phyloP scores from a whole-genome alignment of 2,113 vertebrate species.

The Ondatra zibethicus region DNA sequence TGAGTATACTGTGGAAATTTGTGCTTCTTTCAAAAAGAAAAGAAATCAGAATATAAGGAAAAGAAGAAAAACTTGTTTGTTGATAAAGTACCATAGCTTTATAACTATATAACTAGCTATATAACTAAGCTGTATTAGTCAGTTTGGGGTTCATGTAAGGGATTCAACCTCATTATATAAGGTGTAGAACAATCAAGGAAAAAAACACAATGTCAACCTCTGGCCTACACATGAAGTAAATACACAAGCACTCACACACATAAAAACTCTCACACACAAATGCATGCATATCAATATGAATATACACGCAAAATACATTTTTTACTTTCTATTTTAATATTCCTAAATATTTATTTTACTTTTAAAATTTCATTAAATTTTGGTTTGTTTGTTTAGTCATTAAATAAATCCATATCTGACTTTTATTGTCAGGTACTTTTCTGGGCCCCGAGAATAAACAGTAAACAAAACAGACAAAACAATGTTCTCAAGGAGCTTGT shows the following conservation, averaged over 20 bases:
- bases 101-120: no score
- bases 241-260: neutral
- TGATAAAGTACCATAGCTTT: neutral
- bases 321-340: neutral
- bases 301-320: neutral
- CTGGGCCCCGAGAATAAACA: neutral
- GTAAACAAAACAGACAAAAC: neutral
- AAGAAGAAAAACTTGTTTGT: neutral
- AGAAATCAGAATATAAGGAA: neutral
- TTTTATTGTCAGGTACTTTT: neutral
- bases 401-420: neutral
- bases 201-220: neutral
- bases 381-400: neutral
- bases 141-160: neutral
- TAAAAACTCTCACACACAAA: neutral
- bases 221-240: neutral
- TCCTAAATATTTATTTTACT: neutral
- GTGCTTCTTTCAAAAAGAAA: neutral
- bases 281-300: no score
- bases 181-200: no score
- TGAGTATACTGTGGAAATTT: neutral
- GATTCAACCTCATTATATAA: neutral
- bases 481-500: neutral
- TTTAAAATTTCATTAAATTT: neutral
- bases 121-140: neutral